Evolutionary conservation across 2,797 vertebrate species (phyloP).

Genomic region (Lutjanus argentimaculatus): DNA sequence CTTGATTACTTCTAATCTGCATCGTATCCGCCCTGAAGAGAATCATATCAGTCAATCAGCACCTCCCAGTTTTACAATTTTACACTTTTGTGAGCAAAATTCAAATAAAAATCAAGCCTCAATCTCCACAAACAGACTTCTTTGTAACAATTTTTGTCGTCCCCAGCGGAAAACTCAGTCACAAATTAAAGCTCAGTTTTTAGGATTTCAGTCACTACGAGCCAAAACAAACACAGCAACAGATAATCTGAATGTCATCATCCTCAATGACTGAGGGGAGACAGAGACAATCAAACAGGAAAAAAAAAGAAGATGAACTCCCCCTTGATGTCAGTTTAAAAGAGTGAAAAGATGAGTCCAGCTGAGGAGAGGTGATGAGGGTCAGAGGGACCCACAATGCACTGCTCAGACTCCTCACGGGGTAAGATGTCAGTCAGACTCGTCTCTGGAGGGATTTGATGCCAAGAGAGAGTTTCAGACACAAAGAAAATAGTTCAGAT

Average conservation of each 20-base stretch:
- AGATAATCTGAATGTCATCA: background rate
- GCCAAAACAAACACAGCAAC: background rate
- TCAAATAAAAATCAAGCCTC: background rate
- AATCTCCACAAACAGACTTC: background rate
- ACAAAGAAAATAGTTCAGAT: background rate
- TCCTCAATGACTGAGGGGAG: background rate
- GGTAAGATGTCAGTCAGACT: background rate
- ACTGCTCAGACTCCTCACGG: background rate
- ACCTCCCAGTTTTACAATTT: no score
- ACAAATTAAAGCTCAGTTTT: background rate
- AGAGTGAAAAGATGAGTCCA: slow-evolving; percentile 21
- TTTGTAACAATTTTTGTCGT: background rate
- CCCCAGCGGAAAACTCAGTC: background rate
- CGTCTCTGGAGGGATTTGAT: background rate
- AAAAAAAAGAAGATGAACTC: background rate
- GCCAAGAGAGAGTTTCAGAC: background rate
- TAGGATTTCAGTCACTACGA: background rate
- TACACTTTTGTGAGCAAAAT: background rate
- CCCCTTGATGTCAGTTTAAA: background rate
- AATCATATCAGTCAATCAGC: no score
- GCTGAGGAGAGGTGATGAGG: slow-evolving; percentile 11
- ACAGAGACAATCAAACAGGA: background rate
- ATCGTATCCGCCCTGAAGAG: no score
- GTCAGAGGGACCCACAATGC: slow-evolving; percentile 19
- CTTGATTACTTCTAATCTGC: no score